Evolutionary conservation across 2,113 vertebrate species (phyloP).

Genomic region (Carollia perspicillata): DNA sequence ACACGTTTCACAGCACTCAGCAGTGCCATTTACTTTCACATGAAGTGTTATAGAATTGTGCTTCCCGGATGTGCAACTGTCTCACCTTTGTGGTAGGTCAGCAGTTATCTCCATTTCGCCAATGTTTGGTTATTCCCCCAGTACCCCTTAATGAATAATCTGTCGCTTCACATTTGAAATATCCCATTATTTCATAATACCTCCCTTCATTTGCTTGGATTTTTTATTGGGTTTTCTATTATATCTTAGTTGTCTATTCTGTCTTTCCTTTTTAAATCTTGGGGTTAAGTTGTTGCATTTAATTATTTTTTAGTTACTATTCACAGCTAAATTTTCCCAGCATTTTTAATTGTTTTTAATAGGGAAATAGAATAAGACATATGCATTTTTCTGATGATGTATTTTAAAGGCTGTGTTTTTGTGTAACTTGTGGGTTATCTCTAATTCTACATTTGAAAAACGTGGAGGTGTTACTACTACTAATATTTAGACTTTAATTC

Average conservation of each 20-base stretch:
- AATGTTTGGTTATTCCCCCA: not conserved
- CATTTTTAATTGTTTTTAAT: not conserved
- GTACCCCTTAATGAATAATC: not conserved
- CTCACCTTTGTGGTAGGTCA: not conserved
- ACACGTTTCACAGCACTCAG: not conserved
- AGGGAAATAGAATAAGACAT: not conserved
- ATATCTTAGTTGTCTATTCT: not conserved
- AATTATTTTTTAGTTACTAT: not conserved
- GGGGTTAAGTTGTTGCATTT: not conserved
- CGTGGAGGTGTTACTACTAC: not conserved
- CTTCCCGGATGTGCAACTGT: not conserved
- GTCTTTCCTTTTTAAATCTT: not conserved
- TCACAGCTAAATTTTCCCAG: not conserved
- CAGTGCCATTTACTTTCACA: not conserved
- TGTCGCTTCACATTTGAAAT: not conserved
- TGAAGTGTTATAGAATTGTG: not conserved
- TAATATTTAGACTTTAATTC: not conserved
- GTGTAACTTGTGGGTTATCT: not conserved
- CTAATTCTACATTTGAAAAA: not conserved
- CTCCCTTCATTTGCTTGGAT: not conserved
- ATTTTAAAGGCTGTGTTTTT: not conserved
- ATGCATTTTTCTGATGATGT: not conserved
- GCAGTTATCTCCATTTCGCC: not conserved
- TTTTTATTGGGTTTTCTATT: not conserved
- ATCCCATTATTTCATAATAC: not conserved